Evolutionary conservation across 2,113 vertebrate species (phyloP).

Genomic region (Abramis brama): DNA sequence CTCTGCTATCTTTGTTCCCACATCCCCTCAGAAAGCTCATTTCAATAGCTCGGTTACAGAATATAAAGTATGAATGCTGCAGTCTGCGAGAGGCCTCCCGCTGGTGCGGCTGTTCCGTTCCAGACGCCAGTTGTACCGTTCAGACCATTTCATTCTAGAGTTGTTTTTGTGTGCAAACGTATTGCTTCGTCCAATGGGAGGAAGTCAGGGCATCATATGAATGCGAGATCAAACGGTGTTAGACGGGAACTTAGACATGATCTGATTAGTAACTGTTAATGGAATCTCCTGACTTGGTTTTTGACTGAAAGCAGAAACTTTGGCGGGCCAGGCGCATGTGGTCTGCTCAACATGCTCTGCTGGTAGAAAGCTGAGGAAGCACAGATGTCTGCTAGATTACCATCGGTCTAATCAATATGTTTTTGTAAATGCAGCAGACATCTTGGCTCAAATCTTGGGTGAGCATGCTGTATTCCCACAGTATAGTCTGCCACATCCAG

Average conservation of each 20-base stretch:
- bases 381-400: constrained; percentile 69
- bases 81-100: constrained; percentile 73
- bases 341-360: constrained; percentile 52
- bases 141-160: constrained; percentile 69
- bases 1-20: constrained; percentile 72
- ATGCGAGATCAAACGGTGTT: constrained; percentile 71
- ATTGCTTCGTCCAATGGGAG: constrained; percentile 74
- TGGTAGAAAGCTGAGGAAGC: constrained; percentile 42
- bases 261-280: constrained; percentile 22
- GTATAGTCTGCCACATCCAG: constrained; percentile 70
- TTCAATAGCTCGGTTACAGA: constrained; percentile 76
- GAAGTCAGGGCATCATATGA: constrained; percentile 70
- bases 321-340: constrained; percentile 47
- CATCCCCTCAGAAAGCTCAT: constrained; percentile 70
- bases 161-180: constrained; percentile 51
- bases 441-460: constrained; percentile 71
- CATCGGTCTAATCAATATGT: constrained; percentile 75
- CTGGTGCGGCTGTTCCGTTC: constrained; percentile 68
- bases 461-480: constrained; percentile 59
- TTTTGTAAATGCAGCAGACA: constrained; percentile 68
- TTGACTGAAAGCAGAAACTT: constrained; percentile 73
- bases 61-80: constrained; percentile 68
- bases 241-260: neutral
- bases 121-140: constrained; percentile 63
- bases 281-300: neutral